Evolutionary conservation across 53 echinoderm and acorn worm species (phyloP), one percentile per base, ranked within the genome.

Genomic region (Henricia sp.): DNA sequence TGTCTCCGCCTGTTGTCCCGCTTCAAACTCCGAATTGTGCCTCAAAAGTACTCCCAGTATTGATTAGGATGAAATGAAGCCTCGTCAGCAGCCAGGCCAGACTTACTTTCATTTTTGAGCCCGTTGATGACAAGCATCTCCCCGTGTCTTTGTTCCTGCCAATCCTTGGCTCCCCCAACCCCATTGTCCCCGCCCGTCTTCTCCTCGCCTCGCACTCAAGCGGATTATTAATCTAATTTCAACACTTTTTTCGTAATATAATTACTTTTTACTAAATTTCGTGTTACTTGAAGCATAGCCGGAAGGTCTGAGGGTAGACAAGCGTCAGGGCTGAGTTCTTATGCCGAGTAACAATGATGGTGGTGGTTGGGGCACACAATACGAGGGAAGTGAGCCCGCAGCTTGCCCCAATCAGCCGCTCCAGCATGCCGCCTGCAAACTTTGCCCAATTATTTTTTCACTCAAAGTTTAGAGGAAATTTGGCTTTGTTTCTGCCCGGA

Each of bases 261-360:
- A 96, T 96, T 91, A 93, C 93, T 93, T 91, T 96, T 93, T 89
- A 91, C 89, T 91, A 86, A 83, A 91, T 94, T 94, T 94, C 85
- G 89, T 89, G 95, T 93, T 91, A 87, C 91, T 89, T 89, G 91
- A 91, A 91, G 93, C 91, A 96, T 96, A 83, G 96, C 96, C 93
- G 57, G 89, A 83, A 92, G 96, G 91, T 89, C 78, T 28, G 52
- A 75, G 29, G 74, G 34, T 16, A 34, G 55, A 66, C 50, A 67
- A 69, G 8, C 72, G 65, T 62, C 71, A 85, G 50, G 71, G 91
- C 86, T 87, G 84, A 21, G 72, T 37, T 50, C 87, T 85, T 35
- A 70, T 73, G 3, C 91, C 62, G 38, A 88, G 91, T 37, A 91
- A 91, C 64, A 84, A 91, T 38, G 91, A 91, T 60, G 88, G 64